phyloP scores from a whole-genome alignment of 2,113 vertebrate species.

The Fulica atra region DNA sequence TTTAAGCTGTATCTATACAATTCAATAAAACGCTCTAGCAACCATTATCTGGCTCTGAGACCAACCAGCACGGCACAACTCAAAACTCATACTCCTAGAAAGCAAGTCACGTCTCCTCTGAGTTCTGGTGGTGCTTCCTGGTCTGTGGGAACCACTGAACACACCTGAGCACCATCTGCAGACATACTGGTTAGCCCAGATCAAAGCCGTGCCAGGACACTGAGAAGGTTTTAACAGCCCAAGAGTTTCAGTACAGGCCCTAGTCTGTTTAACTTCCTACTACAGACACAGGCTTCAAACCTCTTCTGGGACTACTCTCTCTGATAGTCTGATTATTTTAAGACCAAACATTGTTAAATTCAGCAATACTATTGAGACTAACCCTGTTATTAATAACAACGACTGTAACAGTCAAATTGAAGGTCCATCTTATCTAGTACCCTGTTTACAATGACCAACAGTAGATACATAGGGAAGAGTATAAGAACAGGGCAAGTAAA shows the following conservation, averaged over 20 bases:
- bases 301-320: background rate
- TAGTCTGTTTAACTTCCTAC: background rate
- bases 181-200: background rate
- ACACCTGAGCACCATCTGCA: background rate
- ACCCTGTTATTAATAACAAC: background rate
- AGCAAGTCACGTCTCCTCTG: background rate
- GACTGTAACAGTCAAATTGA: background rate
- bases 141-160: background rate
- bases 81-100: background rate
- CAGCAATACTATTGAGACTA: background rate
- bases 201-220: background rate
- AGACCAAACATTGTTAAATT: background rate
- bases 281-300: background rate
- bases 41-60: background rate
- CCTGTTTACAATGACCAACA: background rate
- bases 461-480: constrained; percentile 12
- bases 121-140: background rate
- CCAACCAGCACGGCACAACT: background rate
- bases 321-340: background rate
- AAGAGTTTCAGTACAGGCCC: background rate
- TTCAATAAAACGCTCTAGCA: background rate
- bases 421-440: background rate
- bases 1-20: background rate
- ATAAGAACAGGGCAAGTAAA: constrained; percentile 46
- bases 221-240: background rate